Evolutionary conservation across 2,797 vertebrate species (phyloP).

Genomic region (Acrossocheilus fasciatus): DNA sequence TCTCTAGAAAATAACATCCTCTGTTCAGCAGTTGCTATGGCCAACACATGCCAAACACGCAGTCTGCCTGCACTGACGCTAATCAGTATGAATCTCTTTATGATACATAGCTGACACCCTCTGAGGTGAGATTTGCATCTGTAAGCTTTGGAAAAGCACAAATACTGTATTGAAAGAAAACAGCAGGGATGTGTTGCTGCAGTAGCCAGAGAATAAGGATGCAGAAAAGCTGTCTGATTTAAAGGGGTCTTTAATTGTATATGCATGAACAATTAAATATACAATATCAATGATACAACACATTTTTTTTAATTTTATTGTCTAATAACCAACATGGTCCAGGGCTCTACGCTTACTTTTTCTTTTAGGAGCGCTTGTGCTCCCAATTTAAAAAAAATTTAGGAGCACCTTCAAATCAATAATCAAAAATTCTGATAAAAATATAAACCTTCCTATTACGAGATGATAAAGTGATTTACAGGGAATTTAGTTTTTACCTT

Average conservation of each 20-base stretch:
- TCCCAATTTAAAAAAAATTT: no score
- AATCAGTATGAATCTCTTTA: slow-evolving; percentile 56
- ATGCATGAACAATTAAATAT: not conserved
- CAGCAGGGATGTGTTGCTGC: not conserved
- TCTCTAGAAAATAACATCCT: slow-evolving; percentile 57
- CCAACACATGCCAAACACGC: slow-evolving; percentile 50
- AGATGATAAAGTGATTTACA: no score
- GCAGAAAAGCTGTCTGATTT: not conserved
- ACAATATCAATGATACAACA: not conserved
- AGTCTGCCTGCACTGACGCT: slow-evolving; percentile 38
- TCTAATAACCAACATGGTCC: no score
- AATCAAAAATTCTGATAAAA: no score
- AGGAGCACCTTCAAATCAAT: no score
- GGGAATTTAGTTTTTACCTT: no score
- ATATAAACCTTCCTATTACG: no score
- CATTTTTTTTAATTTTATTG: no score
- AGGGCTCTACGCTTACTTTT: no score
- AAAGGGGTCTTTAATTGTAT: no score
- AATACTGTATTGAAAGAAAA: not conserved
- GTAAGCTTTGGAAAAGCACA: slow-evolving; percentile 26
- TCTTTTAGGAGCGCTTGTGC: no score
- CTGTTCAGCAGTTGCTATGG: slow-evolving; percentile 60
- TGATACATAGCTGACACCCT: slow-evolving; percentile 36
- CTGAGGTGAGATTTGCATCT: slow-evolving; percentile 45
- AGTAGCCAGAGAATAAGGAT: not conserved